Base-by-base conservation (phyloP, 2,113 vertebrate genomes). In the Sakesphorus luctuosus region DNA sequence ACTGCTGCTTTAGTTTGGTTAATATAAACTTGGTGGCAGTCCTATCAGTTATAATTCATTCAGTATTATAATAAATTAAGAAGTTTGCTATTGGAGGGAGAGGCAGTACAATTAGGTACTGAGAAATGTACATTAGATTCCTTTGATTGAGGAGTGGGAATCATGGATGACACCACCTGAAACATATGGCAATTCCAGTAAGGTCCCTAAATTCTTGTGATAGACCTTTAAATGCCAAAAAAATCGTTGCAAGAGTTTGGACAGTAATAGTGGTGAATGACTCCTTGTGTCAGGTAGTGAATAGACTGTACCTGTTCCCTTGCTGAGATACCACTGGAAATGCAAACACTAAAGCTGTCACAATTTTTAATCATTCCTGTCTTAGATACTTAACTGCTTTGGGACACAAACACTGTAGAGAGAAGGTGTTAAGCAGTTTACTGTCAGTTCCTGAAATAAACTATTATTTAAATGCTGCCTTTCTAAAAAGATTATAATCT, bases 261-360 rank as follows among this genome's bases (percentile, higher is more conserved):
- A 67, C 63, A 40, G 49, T 78, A 49, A 31, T 59, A 90, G 85
- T 53, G 62, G 77, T 73, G 87, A 97, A 91, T 91, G 56, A 92
- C 68, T 97, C 36, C 86, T 97, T 95, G 90, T 87, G 67, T 71
- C 15, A 8, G 52, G 62, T 86, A 44, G 59, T 90, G 82, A 96
- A 94, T 82, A 90, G 80, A 89, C 59, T 73, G 35, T 84, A 20
- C 47, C 6, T 90, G 84, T 95, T 90, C 88, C 85, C 96, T 2
- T 96, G 91, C 94, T 97, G 92, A 97, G 93, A 87, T 94, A 76
- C 85, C 76, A 80, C 18, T 97, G 95, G 95, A 97, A 97, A 95
- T 81, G 55, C 80, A 93, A 97, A 94, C 85, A 87, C 56, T 76
- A 18, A 73, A 94, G 68, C 83, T 93, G 90, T 97, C 95, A 90